Conservation (phyloP, 37 sponge, comb jelly and placozoan species). For the Haliclona indistincta region DNA sequence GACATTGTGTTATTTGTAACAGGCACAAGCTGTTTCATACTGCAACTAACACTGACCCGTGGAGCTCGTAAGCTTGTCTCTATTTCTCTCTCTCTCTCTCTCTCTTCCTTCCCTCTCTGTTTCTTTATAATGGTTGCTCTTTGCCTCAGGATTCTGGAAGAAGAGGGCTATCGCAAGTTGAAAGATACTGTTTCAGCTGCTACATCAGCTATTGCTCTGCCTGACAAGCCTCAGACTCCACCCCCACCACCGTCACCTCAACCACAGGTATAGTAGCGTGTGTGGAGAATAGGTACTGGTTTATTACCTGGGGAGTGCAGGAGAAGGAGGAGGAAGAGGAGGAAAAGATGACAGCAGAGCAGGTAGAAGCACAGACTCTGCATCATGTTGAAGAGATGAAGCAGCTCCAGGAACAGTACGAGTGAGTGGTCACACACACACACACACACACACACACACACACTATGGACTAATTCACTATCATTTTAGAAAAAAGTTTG, state of each 20-base stretch:
- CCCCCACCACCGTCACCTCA: background rate
- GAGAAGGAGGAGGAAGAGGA: conserved; percentile 13
- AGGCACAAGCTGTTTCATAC: conserved; percentile 51
- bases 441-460: background rate
- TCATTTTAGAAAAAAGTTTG: conserved; percentile 45
- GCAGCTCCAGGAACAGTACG: conserved; percentile 66
- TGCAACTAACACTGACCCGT: conserved; percentile 32
- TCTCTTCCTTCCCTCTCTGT: background rate
- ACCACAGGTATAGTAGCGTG: conserved; percentile 1
- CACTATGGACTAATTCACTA: background rate
- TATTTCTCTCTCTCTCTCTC: background rate
- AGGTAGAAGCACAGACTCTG: conserved; percentile 42
- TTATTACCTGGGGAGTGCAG: background rate
- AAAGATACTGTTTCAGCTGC: conserved; percentile 38
- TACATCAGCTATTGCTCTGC: conserved; percentile 29
- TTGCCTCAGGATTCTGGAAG: conserved; percentile 44
- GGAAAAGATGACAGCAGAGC: conserved; percentile 27
- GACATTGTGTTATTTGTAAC: background rate
- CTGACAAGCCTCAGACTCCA: background rate
- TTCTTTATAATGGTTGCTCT: background rate
- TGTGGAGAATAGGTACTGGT: background rate
- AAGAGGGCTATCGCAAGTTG: conserved; percentile 33
- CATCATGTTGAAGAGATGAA: conserved; percentile 71
- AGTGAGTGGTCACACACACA: conserved; percentile 40
- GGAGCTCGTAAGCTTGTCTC: conserved; percentile 39